Percentiles rank a stretch among this genome's conserved stretches.
Evolutionary conservation across 2,797 vertebrate species (phyloP).

Genomic region (Ceyx erithaca): DNA sequence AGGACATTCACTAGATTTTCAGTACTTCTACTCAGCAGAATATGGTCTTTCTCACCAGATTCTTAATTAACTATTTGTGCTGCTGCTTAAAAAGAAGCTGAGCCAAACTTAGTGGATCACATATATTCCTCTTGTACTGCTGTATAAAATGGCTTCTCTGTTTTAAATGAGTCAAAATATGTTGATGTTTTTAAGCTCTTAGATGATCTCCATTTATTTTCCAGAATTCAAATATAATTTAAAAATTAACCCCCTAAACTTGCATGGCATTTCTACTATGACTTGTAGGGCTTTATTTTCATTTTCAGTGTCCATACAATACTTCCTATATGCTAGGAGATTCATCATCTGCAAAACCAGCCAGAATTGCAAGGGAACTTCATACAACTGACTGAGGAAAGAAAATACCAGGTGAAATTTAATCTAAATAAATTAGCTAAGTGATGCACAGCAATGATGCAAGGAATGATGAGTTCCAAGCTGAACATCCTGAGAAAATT

Average conservation of each 20-base stretch:
- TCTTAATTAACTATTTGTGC: neutral
- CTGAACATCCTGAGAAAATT: neutral
- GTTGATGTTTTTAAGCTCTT: neutral
- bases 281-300: rapidly evolving
- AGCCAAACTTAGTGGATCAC: neutral
- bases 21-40: neutral
- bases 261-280: neutral
- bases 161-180: neutral
- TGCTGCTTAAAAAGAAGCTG: neutral
- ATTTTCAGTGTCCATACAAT: neutral
- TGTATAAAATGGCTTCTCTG: neutral
- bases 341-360: neutral
- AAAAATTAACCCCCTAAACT: too few relatives aligned
- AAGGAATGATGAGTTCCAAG: neutral
- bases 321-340: neutral
- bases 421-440: neutral
- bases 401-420: neutral
- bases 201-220: neutral
- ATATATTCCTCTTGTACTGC: neutral
- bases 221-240: neutral
- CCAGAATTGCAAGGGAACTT: neutral
- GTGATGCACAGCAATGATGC: neutral
- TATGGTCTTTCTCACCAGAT: neutral
- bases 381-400: neutral
- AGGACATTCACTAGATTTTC: neutral